Percentiles rank a stretch among this genome's conserved stretches.
Evolutionary conservation across 1,140 invertebrate genomes (phyloP).

Genomic region (Aphidius ervi): DNA sequence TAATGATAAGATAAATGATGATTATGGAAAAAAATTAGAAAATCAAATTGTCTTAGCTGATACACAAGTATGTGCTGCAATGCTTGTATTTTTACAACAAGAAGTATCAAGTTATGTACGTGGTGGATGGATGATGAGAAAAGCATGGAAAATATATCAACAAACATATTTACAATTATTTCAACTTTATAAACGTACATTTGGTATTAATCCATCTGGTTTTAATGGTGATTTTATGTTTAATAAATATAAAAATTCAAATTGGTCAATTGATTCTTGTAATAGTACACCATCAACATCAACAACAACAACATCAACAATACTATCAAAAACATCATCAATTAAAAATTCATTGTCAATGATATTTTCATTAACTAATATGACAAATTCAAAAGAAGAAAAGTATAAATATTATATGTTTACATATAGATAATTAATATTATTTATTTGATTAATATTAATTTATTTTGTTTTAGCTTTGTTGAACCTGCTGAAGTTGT

Average conservation of each 20-base stretch:
- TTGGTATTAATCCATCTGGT: conserved; percentile 38
- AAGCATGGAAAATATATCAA: conserved; percentile 72
- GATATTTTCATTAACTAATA: conserved; percentile 45
- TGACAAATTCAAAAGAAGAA: conserved; percentile 41
- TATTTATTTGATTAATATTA: background rate
- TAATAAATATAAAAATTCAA: conserved; percentile 26
- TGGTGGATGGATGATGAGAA: conserved; percentile 68
- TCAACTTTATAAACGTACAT: conserved; percentile 52
- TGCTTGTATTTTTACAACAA: conserved; percentile 63
- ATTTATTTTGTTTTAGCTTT: conserved; percentile 30
- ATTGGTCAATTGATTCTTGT: conserved; percentile 44
- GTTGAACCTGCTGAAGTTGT: conserved; percentile 54
- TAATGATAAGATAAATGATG: conserved; percentile 24
- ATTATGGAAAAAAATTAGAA: conserved; percentile 52
- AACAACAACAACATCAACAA: conserved; percentile 25
- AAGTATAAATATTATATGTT: conserved; percentile 33
- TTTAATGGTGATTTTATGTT: conserved; percentile 32
- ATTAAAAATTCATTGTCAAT: conserved; percentile 48
- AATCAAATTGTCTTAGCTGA: conserved; percentile 68
- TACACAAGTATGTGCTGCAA: conserved; percentile 62
- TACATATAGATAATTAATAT: background rate
- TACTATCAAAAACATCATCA: conserved; percentile 27
- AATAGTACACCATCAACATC: conserved; percentile 31
- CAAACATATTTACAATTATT: conserved; percentile 62
- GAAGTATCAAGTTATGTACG: conserved; percentile 67